phyloP scores from a whole-genome alignment of 2,797 vertebrate species.

The Takifugu rubripes region DNA sequence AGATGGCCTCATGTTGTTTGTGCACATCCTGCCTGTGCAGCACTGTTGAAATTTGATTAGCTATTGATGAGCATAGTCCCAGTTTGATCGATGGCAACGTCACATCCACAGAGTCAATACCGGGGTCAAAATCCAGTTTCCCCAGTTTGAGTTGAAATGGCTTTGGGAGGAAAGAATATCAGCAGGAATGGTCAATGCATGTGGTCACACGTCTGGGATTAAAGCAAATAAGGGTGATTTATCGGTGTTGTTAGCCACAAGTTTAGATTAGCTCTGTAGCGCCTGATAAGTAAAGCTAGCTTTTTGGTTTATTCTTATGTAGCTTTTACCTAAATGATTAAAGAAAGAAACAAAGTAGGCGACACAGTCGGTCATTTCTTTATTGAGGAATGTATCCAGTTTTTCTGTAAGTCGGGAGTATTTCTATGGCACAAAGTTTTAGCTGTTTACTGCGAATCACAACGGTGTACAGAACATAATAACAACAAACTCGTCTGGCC shows the following conservation, averaged over 20 bases:
- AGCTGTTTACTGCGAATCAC: constrained; percentile 13
- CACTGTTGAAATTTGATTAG: too few species aligned
- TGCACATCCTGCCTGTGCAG: too few species aligned
- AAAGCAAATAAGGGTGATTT: too few species aligned
- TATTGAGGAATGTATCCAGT: constrained; percentile 54
- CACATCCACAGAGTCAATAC: constrained; percentile 4
- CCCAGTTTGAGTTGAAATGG: too few species aligned
- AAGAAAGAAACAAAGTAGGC: not conserved
- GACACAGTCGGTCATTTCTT: constrained; percentile 21
- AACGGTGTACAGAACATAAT: constrained; percentile 30
- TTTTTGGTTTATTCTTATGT: not conserved
- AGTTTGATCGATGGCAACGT: constrained; percentile 24
- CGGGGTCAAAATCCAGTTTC: not conserved
- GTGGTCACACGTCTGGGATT: too few species aligned
- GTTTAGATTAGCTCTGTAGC: too few species aligned
- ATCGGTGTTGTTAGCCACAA: too few species aligned
- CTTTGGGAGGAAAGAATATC: too few species aligned
- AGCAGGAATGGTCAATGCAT: too few species aligned
- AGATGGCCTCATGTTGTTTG: too few species aligned
- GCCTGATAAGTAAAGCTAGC: too few species aligned
- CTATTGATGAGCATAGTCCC: not conserved
- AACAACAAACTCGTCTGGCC: too few species aligned
- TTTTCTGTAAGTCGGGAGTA: constrained; percentile 7
- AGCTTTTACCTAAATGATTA: not conserved
- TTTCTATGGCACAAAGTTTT: constrained; percentile 8